Evolutionary conservation across 2,113 vertebrate species (phyloP).

Genomic region (Penelope pileata): DNA sequence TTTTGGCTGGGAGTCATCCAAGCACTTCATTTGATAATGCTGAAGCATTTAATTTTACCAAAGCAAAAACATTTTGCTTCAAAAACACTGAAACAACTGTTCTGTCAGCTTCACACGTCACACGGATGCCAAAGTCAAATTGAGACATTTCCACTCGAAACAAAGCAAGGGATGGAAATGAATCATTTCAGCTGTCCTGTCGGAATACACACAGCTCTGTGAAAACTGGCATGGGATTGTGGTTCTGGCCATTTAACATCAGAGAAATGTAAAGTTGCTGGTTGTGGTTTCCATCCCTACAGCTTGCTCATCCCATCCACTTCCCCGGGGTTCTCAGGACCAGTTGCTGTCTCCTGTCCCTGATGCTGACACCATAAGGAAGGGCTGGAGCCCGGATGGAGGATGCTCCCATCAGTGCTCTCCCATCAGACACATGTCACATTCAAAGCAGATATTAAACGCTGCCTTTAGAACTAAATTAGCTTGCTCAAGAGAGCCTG

Average conservation of each 20-base stretch:
- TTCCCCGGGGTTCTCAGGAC: background rate
- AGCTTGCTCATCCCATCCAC: background rate
- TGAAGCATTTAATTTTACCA: background rate
- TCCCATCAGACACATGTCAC: rapidly evolving
- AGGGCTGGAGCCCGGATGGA: too few species aligned
- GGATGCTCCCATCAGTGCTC: rapidly evolving
- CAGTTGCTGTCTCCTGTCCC: too few species aligned
- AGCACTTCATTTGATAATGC: background rate
- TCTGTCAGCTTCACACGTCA: background rate
- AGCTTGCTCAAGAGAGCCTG: background rate
- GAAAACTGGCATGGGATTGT: background rate
- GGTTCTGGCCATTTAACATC: background rate
- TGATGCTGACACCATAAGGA: too few species aligned
- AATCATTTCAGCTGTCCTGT: constrained; percentile 27
- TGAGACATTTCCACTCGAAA: constrained; percentile 29
- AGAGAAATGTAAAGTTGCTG: background rate
- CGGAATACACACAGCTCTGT: background rate
- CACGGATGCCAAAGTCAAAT: background rate
- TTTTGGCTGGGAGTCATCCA: background rate
- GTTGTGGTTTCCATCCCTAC: background rate
- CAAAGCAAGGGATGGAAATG: background rate
- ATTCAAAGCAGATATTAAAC: background rate
- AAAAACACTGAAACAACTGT: background rate
- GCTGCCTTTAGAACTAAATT: background rate
- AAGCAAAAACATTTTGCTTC: background rate